Percentiles rank a stretch among this genome's conserved stretches.
These are phyloP conservation scores for Plecotus auritus DNA, from an alignment of 2,113 vertebrate species.

Conservation along the genomic window DNA sequence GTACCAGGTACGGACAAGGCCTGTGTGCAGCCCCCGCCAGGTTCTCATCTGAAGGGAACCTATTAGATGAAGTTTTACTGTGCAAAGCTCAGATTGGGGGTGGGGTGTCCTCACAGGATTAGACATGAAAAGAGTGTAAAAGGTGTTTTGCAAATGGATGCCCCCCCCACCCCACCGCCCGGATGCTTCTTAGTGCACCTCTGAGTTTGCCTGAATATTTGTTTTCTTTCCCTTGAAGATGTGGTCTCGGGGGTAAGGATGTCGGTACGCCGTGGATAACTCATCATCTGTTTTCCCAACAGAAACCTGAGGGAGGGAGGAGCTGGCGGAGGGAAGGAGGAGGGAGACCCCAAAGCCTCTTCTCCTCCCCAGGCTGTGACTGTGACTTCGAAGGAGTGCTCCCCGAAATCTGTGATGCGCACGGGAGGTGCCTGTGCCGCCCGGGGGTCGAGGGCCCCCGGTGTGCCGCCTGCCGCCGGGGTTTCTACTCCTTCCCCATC, in stretches of 20 bases:
- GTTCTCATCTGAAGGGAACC: not conserved
- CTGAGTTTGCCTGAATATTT: not conserved
- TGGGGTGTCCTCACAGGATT: not conserved
- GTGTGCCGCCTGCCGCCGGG: constrained; percentile 85
- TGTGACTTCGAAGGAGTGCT: constrained; percentile 85
- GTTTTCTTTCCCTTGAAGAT: not conserved
- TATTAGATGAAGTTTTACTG: not conserved
- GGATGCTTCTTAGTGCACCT: not conserved
- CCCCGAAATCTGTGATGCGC: constrained; percentile 79
- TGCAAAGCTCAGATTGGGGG: not conserved
- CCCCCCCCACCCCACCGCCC: not conserved
- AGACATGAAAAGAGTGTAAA: not conserved
- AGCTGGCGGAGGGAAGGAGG: not conserved
- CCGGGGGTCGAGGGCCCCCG: constrained; percentile 78
- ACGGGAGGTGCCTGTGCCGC: constrained; percentile 88
- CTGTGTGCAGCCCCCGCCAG: no score
- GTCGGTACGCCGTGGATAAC: not conserved
- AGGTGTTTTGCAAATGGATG: not conserved
- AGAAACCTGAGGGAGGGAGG: not conserved
- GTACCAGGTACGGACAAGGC: not conserved
- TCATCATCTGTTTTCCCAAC: not conserved
- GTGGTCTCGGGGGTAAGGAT: not conserved
- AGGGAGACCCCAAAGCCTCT: not conserved
- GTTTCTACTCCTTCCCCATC: constrained; percentile 86
- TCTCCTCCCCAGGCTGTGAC: constrained; percentile 81